Evolutionary conservation across 1,140 invertebrate species (phyloP), one percentile per base, ranked within the genome.

Genomic region (Belonocnema kinseyi): DNA sequence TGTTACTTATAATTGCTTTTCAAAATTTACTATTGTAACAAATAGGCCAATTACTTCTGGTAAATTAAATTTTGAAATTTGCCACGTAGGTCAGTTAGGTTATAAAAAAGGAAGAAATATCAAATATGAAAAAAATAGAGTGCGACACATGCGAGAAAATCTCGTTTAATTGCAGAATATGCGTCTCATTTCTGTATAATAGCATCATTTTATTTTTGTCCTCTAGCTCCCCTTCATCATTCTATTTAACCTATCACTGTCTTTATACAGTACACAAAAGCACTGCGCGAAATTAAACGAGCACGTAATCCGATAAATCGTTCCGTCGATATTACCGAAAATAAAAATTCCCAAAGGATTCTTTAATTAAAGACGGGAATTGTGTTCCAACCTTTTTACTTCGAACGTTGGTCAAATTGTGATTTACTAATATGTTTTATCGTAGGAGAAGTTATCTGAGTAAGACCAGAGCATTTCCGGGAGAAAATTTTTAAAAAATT

Each of bases 321-420:
- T 78, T 72, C 80, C 70, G 73, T 80, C 75, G 66, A 85, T 82
- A 83, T 78, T 54, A 72, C 58, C 53, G 77, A 79, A 79, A 83
- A 84, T 84, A 84, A 86, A 85, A 85, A 79, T 84, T 82, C 73
- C 74, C 72, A 51, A 52, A 17, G 51, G 76, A 81, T 83, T 84
- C 84, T 86, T 83, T 81, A 84, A 85, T 86, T 84, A 84, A 85
- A 86, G 81, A 83, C 46, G 73, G 76, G 21, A 75, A 13, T 13
- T 46, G 61, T 66, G 40, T 46, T 11, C 40, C 40, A 46, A 0
- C 8, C 10, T 56, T 11, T 21, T 19, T n/a, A n/a, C 0, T 8
- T 17, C 19, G 19, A 11, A 56, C 3, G 11, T 56, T 56, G n/a
- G 54, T 19, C 2, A 1, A 19, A 46, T 46, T 11, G 40, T 46